Conservation (phyloP, 1,140 invertebrate species). For the Drosophila seguyi region DNA sequence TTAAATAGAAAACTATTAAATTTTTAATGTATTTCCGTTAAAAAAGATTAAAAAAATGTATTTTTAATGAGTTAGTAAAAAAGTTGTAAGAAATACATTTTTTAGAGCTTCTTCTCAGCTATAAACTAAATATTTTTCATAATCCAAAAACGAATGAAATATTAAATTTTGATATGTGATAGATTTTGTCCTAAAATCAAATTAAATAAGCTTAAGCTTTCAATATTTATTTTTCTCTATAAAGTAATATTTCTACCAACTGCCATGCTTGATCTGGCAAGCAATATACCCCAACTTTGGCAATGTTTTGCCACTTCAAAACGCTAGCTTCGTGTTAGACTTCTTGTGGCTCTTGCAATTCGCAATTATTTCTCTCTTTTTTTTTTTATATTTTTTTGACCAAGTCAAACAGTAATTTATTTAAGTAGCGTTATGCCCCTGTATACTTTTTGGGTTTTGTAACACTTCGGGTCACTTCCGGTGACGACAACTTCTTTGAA, state of each 20-base stretch:
- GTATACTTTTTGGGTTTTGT: conserved; percentile 36
- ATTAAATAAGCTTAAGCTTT: not conserved
- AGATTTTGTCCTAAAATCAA: not conserved
- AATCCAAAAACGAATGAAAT: no score
- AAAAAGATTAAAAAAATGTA: no score
- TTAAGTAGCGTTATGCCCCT: conserved; percentile 55
- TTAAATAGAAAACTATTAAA: no score
- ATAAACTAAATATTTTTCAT: no score
- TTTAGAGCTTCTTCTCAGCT: not conserved
- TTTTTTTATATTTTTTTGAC: conserved; percentile 31
- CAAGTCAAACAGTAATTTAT: conserved; percentile 63
- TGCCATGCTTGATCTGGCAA: not conserved
- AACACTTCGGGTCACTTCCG: conserved; percentile 68
- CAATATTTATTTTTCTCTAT: no score
- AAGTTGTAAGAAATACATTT: not conserved
- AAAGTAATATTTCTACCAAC: not conserved
- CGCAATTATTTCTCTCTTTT: conserved; percentile 23
- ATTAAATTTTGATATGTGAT: no score
- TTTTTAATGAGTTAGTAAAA: not conserved
- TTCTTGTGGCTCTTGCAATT: conserved; percentile 26
- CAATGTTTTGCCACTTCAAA: not conserved
- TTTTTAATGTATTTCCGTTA: no score
- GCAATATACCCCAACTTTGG: not conserved
- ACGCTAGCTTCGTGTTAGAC: conserved; percentile 4
- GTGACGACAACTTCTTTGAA: conserved; percentile 54